These are phyloP conservation scores for Willowsia nigromaculata DNA, from an alignment of 2,888 invertebrate species.

Conservation along the genomic window DNA sequence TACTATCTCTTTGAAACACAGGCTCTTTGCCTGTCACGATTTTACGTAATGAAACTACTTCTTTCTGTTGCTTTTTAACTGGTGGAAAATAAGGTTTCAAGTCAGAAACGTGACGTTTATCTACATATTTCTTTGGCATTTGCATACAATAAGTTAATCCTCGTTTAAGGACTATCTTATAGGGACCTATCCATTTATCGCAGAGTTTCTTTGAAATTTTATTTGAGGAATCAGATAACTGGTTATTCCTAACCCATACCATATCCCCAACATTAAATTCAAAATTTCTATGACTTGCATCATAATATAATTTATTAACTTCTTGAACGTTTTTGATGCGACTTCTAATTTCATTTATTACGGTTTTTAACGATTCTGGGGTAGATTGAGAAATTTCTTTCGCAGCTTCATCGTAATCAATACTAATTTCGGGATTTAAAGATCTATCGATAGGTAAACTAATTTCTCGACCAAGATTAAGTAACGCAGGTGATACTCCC, in stretches of 20 bases:
- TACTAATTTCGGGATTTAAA: background rate
- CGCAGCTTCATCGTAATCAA: background rate
- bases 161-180: conserved; percentile 14
- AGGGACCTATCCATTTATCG: conserved; percentile 49
- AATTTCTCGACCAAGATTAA: conserved; percentile 48
- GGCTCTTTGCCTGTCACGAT: background rate
- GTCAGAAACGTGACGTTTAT: conserved; percentile 24
- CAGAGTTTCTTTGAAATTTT: conserved; percentile 8
- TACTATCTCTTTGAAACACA: background rate
- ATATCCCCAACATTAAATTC: conserved; percentile 34
- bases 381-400: background rate
- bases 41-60: background rate
- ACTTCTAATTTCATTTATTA: conserved; percentile 12
- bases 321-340: conserved; percentile 38
- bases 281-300: conserved; percentile 31
- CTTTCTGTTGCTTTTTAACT: background rate
- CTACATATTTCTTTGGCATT: background rate
- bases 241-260: conserved; percentile 44
- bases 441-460: conserved; percentile 33
- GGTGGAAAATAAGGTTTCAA: conserved; percentile 29
- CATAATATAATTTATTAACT: background rate
- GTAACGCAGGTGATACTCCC: no score
- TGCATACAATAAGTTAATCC: conserved; percentile 15
- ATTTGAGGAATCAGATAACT: conserved; percentile 13
- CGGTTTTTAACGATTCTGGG: background rate